phyloP scores from a whole-genome alignment of 2,888 invertebrate species.

The Leptopilina drosophilae region DNA sequence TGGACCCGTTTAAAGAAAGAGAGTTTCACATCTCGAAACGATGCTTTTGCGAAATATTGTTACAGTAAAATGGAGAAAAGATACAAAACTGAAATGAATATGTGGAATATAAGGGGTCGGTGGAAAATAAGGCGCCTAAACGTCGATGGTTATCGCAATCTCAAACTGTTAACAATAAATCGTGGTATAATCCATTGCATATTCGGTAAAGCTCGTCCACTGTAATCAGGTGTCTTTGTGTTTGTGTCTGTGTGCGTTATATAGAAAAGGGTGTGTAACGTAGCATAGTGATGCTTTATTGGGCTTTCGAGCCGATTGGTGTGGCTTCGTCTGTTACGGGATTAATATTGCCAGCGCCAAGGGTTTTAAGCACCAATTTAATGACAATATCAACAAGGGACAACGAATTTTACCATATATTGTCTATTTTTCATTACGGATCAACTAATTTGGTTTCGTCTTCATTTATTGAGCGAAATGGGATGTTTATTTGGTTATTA shows the following conservation, averaged over 20 bases:
- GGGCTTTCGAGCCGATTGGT: slow-evolving; percentile 64
- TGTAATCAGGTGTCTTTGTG: slow-evolving; percentile 45
- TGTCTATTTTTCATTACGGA: neutral
- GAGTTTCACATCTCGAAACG: neutral
- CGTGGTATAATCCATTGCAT: slow-evolving; percentile 62
- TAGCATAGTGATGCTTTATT: slow-evolving; percentile 64
- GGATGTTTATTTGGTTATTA: too few relatives aligned
- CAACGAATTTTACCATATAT: neutral
- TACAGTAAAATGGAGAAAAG: slow-evolving; percentile 20
- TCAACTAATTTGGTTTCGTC: neutral
- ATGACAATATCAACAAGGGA: slow-evolving; percentile 34
- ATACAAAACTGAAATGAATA: neutral
- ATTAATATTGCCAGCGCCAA: slow-evolving; percentile 63
- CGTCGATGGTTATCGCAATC: slow-evolving; percentile 57
- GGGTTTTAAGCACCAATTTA: slow-evolving; percentile 62
- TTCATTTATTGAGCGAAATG: too few relatives aligned
- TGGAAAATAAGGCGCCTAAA: slow-evolving; percentile 46
- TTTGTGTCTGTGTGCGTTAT: too few relatives aligned
- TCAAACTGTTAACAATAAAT: slow-evolving; percentile 59
- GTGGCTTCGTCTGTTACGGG: slow-evolving; percentile 61
- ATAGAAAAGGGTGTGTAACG: slow-evolving; percentile 57
- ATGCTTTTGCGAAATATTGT: slow-evolving; percentile 40
- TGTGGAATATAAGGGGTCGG: neutral
- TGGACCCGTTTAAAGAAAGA: slow-evolving; percentile 5
- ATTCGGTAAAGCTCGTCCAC: slow-evolving; percentile 58